Base-by-base conservation (phyloP, 2,888 invertebrate genomes). In the Hofmannophila pseudospretella region DNA sequence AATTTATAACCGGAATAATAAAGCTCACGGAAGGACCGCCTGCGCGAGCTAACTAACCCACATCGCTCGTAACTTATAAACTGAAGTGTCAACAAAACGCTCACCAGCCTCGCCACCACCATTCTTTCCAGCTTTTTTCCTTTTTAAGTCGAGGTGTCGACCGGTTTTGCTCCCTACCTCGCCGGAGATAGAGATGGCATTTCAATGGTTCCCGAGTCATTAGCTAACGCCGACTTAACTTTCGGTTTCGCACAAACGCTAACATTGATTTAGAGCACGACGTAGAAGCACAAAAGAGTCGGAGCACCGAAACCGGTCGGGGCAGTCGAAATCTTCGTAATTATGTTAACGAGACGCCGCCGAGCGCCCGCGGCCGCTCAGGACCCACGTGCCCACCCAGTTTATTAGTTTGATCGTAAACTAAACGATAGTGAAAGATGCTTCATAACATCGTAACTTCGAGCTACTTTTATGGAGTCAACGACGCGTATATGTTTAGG, bases 241-340 rank as follows among this genome's bases (percentile, higher is more conserved):
- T 89, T 88, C 88, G 79, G 84, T 89, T 89, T 89, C 78, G 78
- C 74, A 69, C 61, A 67, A 67, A 62, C 58, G 58, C 63, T 61
- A 61, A 67, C 58, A 61, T 67, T 63, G 68, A 77, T 74, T 74
- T 72, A 70, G 70, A 70, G 61, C 59, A 62, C 56, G 53, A 43
- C 56, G 56, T 67, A n/a, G 67, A 70, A 71, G 53, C 52, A 59
- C 49, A 64, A 65, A 61, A 61, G 63, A 53, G 53, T 38, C 37
- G 55, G 59, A 63, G 58, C 54, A 43, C 51, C 51, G 49, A 63
- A 80, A 81, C 81, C 79, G 71, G 81, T 74, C 56, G 45, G 56
- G 47, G 55, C 67, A 60, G 65, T 62, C 73, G 63, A 78, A 77
- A 72, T 60, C 61, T 64, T 62, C 49, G 69, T 78, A 74, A 79